Evolutionary conservation across 2,113 vertebrate species (phyloP), one percentile per base, ranked within the genome.

Genomic region (Columbina picui): DNA sequence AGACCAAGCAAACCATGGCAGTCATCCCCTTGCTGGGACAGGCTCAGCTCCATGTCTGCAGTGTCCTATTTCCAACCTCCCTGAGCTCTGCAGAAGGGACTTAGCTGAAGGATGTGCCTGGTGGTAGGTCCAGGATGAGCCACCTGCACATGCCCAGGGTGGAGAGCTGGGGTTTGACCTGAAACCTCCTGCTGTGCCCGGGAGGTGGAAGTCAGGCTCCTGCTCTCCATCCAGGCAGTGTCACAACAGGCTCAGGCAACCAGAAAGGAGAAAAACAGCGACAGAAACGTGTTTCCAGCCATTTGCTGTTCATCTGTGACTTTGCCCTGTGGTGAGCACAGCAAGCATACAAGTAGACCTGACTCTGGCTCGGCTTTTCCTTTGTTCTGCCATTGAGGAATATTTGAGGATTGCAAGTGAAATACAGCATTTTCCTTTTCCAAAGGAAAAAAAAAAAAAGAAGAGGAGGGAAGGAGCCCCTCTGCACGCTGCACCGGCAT

Each of bases 321-420:
- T 79, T 77, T 90, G 32, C 32, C 45, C 71, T 53, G 67, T 3
- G 1, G 64, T 71, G 57, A 84, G n/a, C 6, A 1, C 56, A 87
- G 47, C 2, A 2, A 83, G 80, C 47, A 21, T 70, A 25, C 0
- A 0, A 76, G 76, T 59, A 73, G 83, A 90, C 63, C 27, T 70
- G 38, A 63, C 41, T 65, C 79, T 94, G 93, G 64, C 83, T 90
- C 86, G 34, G 71, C 38, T 88, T 86, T 74, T 53, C 60, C 60
- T 95, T 96, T 96, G 86, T 83, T 94, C 92, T 81, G 71, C 83
- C 17, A 1, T 57, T 86, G 71, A 96, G 34, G 52, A 92, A 90
- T 90, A 91, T 63, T 90, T 25, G 0, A 47, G 49, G 57, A 82
- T 67, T 90, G 41, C 93, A 81, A 89, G 53, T 38, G 43, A 88